Conservation (phyloP, 2,113 vertebrate genomes). For the Clarias macrocephalus region DNA sequence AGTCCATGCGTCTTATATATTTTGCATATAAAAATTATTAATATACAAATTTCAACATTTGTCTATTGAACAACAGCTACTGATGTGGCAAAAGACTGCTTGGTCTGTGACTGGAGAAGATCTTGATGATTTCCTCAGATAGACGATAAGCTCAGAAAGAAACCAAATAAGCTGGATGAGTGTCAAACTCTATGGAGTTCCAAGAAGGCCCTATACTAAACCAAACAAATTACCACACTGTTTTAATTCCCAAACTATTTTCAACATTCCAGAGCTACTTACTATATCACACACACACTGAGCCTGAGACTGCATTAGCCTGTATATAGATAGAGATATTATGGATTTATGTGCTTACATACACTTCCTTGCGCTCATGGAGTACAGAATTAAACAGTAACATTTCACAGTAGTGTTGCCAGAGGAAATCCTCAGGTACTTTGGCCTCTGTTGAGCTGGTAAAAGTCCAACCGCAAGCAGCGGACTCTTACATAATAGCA, state of each 20-base stretch:
- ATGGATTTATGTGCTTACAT: background rate
- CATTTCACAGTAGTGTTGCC: background rate
- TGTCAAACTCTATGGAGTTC: background rate
- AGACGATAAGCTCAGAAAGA: background rate
- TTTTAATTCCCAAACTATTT: background rate
- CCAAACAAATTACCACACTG: background rate
- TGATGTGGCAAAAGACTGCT: background rate
- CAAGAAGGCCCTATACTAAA: background rate
- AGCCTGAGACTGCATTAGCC: background rate
- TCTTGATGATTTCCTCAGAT: background rate
- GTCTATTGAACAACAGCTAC: background rate
- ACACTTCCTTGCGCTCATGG: background rate
- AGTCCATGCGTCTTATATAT: background rate
- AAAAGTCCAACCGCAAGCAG: constrained; percentile 29
- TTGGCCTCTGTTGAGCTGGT: constrained; percentile 34
- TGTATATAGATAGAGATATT: background rate
- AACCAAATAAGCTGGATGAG: background rate
- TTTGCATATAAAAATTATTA: background rate
- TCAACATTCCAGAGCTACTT: background rate
- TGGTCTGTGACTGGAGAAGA: background rate
- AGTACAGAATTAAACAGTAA: constrained; percentile 24
- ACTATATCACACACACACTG: background rate
- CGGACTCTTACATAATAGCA: constrained; percentile 41
- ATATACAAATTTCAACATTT: background rate
- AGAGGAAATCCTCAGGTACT: constrained; percentile 48